Evolutionary conservation across 1,140 invertebrate genomes (phyloP), one percentile per base, ranked within the genome.

Genomic region (Brachionus rotundiformis): DNA sequence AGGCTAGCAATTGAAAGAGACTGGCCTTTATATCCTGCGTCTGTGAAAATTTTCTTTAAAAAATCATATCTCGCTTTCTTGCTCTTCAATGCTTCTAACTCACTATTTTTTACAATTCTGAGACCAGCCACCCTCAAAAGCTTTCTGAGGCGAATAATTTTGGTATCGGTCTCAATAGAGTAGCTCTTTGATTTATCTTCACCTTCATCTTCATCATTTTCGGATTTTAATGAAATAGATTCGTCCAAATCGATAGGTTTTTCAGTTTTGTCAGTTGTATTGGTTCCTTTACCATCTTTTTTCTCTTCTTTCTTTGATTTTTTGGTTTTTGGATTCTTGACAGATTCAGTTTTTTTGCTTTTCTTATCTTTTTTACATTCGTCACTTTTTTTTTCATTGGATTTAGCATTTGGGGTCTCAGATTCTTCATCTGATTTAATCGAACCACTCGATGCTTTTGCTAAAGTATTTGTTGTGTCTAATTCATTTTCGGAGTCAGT

Each of bases 21-120:
- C n/a, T 54, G 6, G 4, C 13, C 1, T 59, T 79, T 79, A 16
- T 59, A 79, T 25, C 76, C 76, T 39, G 76, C 76, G 31, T 79
- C 76, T 36, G 3, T 36, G 7, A 79, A 79, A n/a, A 79, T 79
- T 33, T 79, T 54, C 33, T 59, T 79, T 16, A 79, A 36, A 27
- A n/a, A 79, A 59, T 79, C 47, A 79, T 79, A 79, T 59, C 47
- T 33, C 3, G 19, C 76, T 19, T 54, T 79, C 25, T 59, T 79
- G 19, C 47, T 79, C 76, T 59, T 79, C 1, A 79, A 1, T 19
- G n/a, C 36, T 33, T 79, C 76, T 31, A 79, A 25, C 59, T 79
- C 76, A 41, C 7, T 59, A 41, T 79, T 79, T 79, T 61, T 79
- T 8, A 79, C 76, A 23, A 59, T 54, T 79, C 76, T 33, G 2